Percentiles rank a stretch among this genome's conserved stretches.
These are phyloP conservation scores for Odontamblyopus lacepedii DNA, from an alignment of 2,797 vertebrate species.

Conservation along the genomic window DNA sequence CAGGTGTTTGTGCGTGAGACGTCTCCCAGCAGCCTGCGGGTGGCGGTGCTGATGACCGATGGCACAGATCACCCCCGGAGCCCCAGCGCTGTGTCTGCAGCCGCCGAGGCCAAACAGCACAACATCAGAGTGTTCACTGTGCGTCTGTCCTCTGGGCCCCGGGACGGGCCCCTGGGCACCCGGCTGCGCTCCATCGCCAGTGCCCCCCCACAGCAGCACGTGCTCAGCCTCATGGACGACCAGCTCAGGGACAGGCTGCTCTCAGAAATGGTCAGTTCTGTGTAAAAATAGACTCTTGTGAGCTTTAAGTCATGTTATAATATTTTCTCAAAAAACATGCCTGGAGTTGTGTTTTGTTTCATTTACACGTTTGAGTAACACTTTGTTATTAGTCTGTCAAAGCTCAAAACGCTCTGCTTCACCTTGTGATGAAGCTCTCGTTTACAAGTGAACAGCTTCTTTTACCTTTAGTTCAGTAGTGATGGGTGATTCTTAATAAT, in stretches of 20 bases:
- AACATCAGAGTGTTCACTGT: constrained; percentile 84
- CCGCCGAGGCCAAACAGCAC: constrained; percentile 78
- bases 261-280: constrained; percentile 79
- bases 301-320: no score
- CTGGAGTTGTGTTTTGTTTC: no score
- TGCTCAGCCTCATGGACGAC: constrained; percentile 79
- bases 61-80: constrained; percentile 86
- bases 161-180: constrained; percentile 59
- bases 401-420: no score
- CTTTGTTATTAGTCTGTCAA: no score
- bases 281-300: neutral
- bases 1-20: constrained; percentile 79
- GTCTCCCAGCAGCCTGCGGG: constrained; percentile 71
- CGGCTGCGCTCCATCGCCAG: constrained; percentile 83
- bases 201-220: constrained; percentile 65
- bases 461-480: no score
- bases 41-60: constrained; percentile 84
- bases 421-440: no score
- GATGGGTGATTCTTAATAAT: no score
- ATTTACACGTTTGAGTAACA: no score
- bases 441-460: no score
- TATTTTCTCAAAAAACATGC: no score
- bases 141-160: constrained; percentile 66
- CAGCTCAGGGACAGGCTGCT: constrained; percentile 73
- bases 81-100: constrained; percentile 75